A percentile compares a stretch with the other conserved stretches of the same genome.
phyloP scores from a whole-genome alignment of 2,113 vertebrate genomes.

The Callipepla squamata region DNA sequence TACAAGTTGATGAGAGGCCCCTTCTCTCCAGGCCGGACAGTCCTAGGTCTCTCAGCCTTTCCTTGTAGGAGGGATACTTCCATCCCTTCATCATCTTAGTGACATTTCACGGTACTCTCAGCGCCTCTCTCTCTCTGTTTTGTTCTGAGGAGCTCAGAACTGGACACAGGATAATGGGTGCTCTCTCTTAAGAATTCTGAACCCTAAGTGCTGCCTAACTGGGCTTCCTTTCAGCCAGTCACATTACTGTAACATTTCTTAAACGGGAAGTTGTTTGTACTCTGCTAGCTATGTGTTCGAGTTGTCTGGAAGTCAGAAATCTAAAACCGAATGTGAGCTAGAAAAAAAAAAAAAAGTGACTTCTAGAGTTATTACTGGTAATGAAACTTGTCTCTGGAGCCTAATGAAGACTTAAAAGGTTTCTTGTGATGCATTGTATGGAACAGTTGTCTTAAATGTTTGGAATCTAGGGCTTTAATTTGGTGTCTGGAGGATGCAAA shows the following conservation, averaged over 20 bases:
- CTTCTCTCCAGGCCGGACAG: background rate
- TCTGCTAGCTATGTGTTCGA: background rate
- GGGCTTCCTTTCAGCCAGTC: background rate
- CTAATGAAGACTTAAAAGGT: background rate
- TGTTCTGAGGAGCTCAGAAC: background rate
- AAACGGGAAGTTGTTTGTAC: background rate
- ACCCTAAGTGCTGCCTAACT: background rate
- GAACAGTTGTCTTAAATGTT: background rate
- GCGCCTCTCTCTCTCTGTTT: background rate
- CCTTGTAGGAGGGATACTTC: fast-evolving
- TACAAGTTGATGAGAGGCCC: background rate
- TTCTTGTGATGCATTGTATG: background rate
- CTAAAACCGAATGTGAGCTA: background rate
- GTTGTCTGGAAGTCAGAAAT: background rate
- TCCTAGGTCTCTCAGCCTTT: background rate
- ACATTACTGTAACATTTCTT: background rate
- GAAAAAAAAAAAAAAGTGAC: background rate
- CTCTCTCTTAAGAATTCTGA: background rate
- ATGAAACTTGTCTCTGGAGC: background rate
- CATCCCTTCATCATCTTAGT: background rate
- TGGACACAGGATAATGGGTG: background rate
- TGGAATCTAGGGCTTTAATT: background rate
- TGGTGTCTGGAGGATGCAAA: background rate
- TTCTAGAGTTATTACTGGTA: background rate
- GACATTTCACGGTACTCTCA: background rate